Evolutionary conservation across 2,113 vertebrate genomes (phyloP), one percentile per base, ranked within the genome.

Genomic region (Tragulus kanchil): DNA sequence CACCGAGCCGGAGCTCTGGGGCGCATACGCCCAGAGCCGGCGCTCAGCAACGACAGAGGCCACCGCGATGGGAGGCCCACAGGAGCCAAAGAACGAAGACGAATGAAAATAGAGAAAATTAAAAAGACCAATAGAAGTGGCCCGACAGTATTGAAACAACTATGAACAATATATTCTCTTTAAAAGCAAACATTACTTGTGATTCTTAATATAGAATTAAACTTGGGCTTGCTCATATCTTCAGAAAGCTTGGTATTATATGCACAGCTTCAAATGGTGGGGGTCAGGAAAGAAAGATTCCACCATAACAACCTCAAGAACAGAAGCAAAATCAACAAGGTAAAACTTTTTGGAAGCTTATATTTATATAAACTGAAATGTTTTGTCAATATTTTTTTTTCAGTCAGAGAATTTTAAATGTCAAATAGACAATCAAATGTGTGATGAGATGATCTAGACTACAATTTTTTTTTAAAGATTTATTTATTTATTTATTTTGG

Each of bases 341-440:
- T 26, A 92, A 59, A 67, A 75, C n/a, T n/a, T n/a, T 64, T 65
- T 67, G 1, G 8, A 65, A 8, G 52, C 21, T 23, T 62, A 54
- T 73, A 85, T 95, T 91, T 89, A 23, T 61, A 58, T 17, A 93
- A 61, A 90, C n/a, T 42, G 23, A 5, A 3, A 77, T 86, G 21
- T 77, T 62, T 56, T 19, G n/a, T 83, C 59, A 93, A 90, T 14
- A 82, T 31, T n/a, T n/a, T n/a, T 67, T 89, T 89, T 86, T 26
- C 23, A 78, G 28, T 4, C 26, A 67, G 77, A n/a, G 21, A 77
- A 78, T 90, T 92, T 86, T 10, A 90, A 92, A 90, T 61, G 58
- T 75, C 84, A 91, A 69, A 78, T 56, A 78, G 48, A 28, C 78
- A 82, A 85, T 96, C 71, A 62, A 86, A 77, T 82, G 0, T 17